These are phyloP conservation scores for Solea senegalensis DNA, from an alignment of 2,113 vertebrate genomes.

Conservation along the genomic window DNA sequence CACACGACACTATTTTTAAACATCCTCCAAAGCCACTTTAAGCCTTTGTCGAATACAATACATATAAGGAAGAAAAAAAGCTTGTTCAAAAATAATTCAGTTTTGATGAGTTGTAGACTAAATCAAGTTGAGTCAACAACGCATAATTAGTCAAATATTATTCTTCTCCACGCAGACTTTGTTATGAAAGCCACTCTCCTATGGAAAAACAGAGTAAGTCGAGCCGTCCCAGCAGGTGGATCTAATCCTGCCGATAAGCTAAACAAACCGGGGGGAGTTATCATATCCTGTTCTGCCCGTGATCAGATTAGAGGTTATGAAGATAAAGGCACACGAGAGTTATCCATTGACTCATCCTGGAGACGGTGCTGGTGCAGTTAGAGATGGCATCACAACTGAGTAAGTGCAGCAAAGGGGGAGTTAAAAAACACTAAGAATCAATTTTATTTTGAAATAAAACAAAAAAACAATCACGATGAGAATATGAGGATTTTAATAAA, in stretches of 20 bases:
- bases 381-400: slow-evolving; percentile 10
- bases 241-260: slow-evolving; percentile 66
- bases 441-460: neutral
- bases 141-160: neutral
- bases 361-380: slow-evolving; percentile 19
- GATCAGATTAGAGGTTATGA: slow-evolving; percentile 63
- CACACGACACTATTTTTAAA: neutral
- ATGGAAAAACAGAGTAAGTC: slow-evolving; percentile 29
- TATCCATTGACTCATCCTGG: slow-evolving; percentile 44
- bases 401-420: neutral
- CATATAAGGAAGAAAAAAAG: neutral
- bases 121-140: neutral
- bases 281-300: slow-evolving; percentile 31
- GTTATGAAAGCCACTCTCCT: neutral
- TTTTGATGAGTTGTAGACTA: neutral
- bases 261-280: slow-evolving; percentile 50
- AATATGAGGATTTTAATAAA: no score
- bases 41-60: neutral
- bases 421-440: neutral
- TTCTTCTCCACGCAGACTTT: slow-evolving; percentile 4
- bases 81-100: neutral
- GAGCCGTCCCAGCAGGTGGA: slow-evolving; percentile 30
- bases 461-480: no score
- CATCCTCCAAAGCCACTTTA: neutral
- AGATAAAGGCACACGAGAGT: slow-evolving; percentile 43